These are phyloP conservation scores for Agonopterix subpropinquella DNA, from an alignment of 2,888 invertebrate species.

Conservation along the genomic window DNA sequence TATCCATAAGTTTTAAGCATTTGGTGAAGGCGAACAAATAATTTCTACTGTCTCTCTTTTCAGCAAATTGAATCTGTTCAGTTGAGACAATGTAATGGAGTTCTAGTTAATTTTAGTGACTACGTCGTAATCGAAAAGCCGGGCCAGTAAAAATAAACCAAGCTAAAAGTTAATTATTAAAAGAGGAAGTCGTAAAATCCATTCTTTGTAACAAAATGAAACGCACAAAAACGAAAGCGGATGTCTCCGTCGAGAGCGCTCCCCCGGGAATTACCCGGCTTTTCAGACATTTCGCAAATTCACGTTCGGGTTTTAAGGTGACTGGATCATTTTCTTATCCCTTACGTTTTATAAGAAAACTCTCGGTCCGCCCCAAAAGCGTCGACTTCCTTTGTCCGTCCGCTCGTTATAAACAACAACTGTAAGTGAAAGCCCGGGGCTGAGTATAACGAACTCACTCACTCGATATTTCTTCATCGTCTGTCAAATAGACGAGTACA, in stretches of 20 bases:
- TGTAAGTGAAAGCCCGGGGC: slow-evolving; percentile 21
- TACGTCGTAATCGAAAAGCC: slow-evolving; percentile 14
- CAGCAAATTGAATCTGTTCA: too few relatives aligned
- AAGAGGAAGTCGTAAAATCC: slow-evolving; percentile 54
- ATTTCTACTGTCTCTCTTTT: too few relatives aligned
- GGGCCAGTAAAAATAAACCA: slow-evolving; percentile 24
- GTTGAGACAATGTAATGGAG: not conserved
- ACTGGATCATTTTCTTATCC: slow-evolving; percentile 43
- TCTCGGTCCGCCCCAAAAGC: slow-evolving; percentile 16
- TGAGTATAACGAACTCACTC: slow-evolving; percentile 58
- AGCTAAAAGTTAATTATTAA: slow-evolving; percentile 46
- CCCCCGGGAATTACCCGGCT: slow-evolving; percentile 34
- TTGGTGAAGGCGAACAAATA: too few relatives aligned
- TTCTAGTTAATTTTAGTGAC: slow-evolving; percentile 1
- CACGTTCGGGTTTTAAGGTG: slow-evolving; percentile 39
- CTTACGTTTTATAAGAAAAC: slow-evolving; percentile 26
- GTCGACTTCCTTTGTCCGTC: slow-evolving; percentile 32
- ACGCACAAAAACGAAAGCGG: slow-evolving; percentile 53
- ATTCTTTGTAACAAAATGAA: slow-evolving; percentile 49
- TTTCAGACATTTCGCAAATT: slow-evolving; percentile 49
- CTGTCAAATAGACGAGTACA: slow-evolving; percentile 69
- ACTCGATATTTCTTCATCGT: slow-evolving; percentile 66
- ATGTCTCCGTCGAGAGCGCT: slow-evolving; percentile 36
- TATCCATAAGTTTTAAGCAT: too few relatives aligned
- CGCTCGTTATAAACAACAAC: slow-evolving; percentile 45